Conservation (phyloP, 2,888 invertebrate genomes). For the Drosophila anceps region DNA sequence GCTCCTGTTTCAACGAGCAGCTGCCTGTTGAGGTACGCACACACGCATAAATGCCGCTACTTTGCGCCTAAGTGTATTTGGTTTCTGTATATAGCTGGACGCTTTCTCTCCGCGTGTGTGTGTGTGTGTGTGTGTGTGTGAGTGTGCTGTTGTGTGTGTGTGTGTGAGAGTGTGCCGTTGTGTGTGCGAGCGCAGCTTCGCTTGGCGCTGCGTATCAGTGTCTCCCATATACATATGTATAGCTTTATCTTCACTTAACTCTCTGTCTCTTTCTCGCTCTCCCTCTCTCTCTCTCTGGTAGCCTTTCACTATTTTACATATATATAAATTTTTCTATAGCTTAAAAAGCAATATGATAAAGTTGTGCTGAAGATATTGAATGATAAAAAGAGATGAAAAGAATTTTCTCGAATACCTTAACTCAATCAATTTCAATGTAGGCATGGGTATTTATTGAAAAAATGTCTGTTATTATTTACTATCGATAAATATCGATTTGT, state of each 20-base stretch:
- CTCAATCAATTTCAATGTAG: not conserved
- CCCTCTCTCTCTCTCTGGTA: not conserved
- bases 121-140: not conserved
- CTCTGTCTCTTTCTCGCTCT: not conserved
- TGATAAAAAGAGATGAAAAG: not conserved
- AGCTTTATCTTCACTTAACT: not conserved
- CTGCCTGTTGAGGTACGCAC: slow-evolving; percentile 48
- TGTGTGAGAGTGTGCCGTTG: not conserved
- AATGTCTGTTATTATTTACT: not conserved
- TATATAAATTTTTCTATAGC: not conserved
- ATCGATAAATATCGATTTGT: not conserved
- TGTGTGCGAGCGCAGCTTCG: not conserved
- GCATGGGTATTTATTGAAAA: too few species aligned
- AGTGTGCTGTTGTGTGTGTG: not conserved
- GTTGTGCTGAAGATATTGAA: not conserved
- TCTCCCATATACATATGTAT: slow-evolving; percentile 7
- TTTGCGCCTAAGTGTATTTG: slow-evolving; percentile 61
- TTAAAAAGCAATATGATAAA: not conserved
- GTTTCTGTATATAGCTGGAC: slow-evolving; percentile 11
- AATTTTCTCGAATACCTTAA: not conserved
- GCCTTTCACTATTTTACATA: not conserved
- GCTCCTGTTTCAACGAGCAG: slow-evolving; percentile 18
- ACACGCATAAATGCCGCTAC: slow-evolving; percentile 72
- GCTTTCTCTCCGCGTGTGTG: not conserved
- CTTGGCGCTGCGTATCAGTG: not conserved